Conservation (phyloP, 2,797 vertebrate species). For the Ctenochaetus hawaiiensis region DNA sequence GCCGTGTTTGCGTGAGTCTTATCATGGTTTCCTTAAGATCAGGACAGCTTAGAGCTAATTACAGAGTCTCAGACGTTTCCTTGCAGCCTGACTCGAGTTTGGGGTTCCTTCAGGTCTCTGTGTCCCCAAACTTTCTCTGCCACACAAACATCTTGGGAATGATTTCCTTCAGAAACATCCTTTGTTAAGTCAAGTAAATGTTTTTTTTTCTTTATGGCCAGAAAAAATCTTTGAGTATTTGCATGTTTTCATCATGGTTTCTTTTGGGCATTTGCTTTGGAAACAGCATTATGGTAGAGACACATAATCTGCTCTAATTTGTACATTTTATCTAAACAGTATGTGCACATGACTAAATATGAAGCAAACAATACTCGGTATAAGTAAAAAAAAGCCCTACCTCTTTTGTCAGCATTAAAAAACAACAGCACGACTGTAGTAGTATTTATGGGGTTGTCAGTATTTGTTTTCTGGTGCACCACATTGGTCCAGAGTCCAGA, state of each 20-base stretch:
- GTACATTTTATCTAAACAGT: constrained; percentile 46
- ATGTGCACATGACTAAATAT: constrained; percentile 12
- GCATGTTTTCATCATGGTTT: constrained; percentile 56
- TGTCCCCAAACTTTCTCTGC: constrained; percentile 48
- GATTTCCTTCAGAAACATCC: constrained; percentile 41
- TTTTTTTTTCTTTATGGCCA: constrained; percentile 54
- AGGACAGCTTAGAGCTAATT: constrained; percentile 52
- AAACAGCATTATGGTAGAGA: constrained; percentile 43
- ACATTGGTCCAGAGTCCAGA: background rate
- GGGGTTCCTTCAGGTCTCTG: constrained; percentile 40
- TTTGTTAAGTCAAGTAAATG: constrained; percentile 59
- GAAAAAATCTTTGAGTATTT: constrained; percentile 37
- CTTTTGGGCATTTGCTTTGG: constrained; percentile 46
- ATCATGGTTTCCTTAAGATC: constrained; percentile 49
- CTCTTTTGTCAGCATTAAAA: constrained; percentile 36
- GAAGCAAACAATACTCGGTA: constrained; percentile 23
- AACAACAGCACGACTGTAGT: constrained; percentile 13
- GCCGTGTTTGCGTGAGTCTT: constrained; percentile 56
- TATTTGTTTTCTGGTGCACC: background rate
- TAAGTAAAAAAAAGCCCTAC: background rate
- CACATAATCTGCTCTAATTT: constrained; percentile 33
- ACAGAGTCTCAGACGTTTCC: constrained; percentile 40
- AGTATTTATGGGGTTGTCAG: background rate
- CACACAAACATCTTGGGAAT: constrained; percentile 44
- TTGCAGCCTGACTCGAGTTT: constrained; percentile 41